Conservation (phyloP, 2,888 invertebrate genomes). For the Acrocyrtus sp. region DNA sequence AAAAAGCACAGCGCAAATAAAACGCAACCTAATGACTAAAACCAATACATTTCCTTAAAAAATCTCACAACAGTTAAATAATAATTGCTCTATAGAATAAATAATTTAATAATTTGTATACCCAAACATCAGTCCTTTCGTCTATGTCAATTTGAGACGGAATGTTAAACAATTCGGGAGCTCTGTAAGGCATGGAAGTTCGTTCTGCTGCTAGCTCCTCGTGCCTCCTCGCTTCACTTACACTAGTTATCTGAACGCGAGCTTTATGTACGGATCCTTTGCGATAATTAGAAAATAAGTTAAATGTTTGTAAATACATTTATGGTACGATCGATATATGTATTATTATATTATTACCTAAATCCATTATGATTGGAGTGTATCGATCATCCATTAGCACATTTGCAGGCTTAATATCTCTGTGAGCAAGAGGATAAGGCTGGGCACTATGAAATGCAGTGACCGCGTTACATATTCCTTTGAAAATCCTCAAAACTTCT, state of each 20-base stretch:
- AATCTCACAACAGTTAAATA: neutral
- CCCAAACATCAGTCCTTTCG: conserved; percentile 89
- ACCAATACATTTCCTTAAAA: conserved; percentile 10
- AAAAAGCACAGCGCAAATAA: conserved; percentile 87
- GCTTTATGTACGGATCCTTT: conserved; percentile 64
- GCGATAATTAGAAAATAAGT: conserved; percentile 4
- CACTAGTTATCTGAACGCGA: conserved; percentile 72
- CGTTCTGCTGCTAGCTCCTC: conserved; percentile 84
- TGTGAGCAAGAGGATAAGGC: conserved; percentile 80
- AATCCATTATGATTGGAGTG: conserved; percentile 83
- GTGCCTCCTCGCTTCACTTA: conserved; percentile 75
- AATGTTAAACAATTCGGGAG: conserved; percentile 88
- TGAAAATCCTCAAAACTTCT: conserved; percentile 77
- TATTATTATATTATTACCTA: no score
- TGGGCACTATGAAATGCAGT: conserved; percentile 78
- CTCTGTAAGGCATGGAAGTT: conserved; percentile 83
- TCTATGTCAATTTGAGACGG: conserved; percentile 83
- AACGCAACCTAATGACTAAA: conserved; percentile 84
- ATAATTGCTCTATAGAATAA: neutral
- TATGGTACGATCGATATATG: no score
- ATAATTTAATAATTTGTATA: conserved; percentile 65
- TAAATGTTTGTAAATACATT: conserved; percentile 13
- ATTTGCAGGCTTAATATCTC: conserved; percentile 89
- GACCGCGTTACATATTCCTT: conserved; percentile 79
- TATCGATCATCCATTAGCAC: conserved; percentile 77